Percentiles rank a stretch among this genome's conserved stretches.
These are phyloP conservation scores for Darevskia nairensis DNA, from an alignment of 2,797 vertebrate genomes.

Conservation along the genomic window DNA sequence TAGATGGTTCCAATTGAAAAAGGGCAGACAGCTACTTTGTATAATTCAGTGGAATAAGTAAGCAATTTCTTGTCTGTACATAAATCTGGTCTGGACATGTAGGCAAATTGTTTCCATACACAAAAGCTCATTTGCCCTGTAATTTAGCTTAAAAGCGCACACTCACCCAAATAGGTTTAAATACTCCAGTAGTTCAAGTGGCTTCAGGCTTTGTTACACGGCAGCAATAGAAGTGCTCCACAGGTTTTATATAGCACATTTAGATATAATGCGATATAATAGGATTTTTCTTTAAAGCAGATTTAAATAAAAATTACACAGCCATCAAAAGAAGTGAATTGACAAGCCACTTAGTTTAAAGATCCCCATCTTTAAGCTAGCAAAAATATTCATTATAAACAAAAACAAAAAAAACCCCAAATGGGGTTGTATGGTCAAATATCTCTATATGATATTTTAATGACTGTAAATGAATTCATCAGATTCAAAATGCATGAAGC, in stretches of 20 bases:
- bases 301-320: conserved; percentile 47
- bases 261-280: conserved; percentile 52
- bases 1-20: conserved; percentile 42
- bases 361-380: conserved; percentile 27
- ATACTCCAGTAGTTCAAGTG: conserved; percentile 48
- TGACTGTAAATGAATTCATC: conserved; percentile 48
- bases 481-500: conserved; percentile 43
- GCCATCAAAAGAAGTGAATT: background rate
- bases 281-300: conserved; percentile 57
- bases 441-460: conserved; percentile 19
- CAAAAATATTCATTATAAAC: conserved; percentile 44
- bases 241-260: conserved; percentile 42
- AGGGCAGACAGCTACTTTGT: conserved; percentile 29
- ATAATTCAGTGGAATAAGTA: conserved; percentile 22
- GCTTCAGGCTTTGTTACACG: conserved; percentile 2
- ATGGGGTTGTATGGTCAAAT: conserved; percentile 41
- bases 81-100: conserved; percentile 1
- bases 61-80: conserved; percentile 1
- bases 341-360: conserved; percentile 27
- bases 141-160: conserved; percentile 46
- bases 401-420: background rate
- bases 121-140: conserved; percentile 37
- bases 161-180: background rate
- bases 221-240: conserved; percentile 13
- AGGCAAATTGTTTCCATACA: conserved; percentile 39